Conservation (phyloP, 2,888 invertebrate genomes). For the Drosophila mimica region DNA sequence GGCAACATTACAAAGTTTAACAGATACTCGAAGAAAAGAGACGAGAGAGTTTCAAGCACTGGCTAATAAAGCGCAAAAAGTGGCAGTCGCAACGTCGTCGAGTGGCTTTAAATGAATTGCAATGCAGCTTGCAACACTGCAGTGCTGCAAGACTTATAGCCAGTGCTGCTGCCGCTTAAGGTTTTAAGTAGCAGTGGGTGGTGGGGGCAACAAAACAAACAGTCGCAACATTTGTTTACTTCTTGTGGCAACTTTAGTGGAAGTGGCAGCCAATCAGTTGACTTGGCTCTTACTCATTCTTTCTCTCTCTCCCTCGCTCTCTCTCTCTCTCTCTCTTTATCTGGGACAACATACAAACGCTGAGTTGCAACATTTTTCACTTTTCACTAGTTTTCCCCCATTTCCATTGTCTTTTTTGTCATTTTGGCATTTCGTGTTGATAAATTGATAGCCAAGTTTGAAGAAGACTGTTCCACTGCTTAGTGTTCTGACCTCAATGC, state of each 20-base stretch:
- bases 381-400: constrained; percentile 39
- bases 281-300: constrained; percentile 34
- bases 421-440: constrained; percentile 70
- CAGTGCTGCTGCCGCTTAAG: constrained; percentile 29
- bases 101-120: constrained; percentile 64
- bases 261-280: constrained; percentile 66
- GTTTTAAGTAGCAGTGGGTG: constrained; percentile 31
- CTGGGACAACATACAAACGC: constrained; percentile 52
- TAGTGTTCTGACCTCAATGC: constrained; percentile 37
- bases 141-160: background rate
- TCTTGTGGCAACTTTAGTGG: constrained; percentile 56
- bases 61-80: constrained; percentile 39
- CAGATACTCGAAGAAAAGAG: background rate
- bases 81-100: constrained; percentile 39
- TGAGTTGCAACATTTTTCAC: constrained; percentile 70
- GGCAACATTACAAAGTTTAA: constrained; percentile 23
- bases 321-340: background rate
- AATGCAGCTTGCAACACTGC: constrained; percentile 40
- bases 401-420: constrained; percentile 21
- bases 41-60: constrained; percentile 10
- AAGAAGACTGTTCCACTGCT: constrained; percentile 19
- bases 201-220: constrained; percentile 18
- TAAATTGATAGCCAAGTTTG: constrained; percentile 64
- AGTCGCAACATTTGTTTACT: constrained; percentile 70
- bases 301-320: background rate